Conservation (phyloP, 92 coral and sea anemone species). For the Palythoa grandis region DNA sequence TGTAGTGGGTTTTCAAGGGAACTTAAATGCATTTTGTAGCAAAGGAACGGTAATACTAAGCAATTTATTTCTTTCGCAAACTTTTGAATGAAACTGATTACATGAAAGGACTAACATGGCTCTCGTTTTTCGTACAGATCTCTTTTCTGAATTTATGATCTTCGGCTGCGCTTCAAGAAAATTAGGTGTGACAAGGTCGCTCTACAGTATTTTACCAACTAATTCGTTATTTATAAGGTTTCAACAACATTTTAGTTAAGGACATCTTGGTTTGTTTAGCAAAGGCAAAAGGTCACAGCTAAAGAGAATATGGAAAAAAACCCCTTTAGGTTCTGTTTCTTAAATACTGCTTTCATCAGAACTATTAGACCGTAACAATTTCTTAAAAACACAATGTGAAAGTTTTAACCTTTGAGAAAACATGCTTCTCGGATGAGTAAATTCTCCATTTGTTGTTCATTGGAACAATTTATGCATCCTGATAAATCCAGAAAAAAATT, state of each 20-base stretch:
- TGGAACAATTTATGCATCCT: not conserved
- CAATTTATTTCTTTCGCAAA: too few relatives aligned
- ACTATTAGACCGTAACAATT: not conserved
- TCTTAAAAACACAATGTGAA: not conserved
- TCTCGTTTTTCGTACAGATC: too few relatives aligned
- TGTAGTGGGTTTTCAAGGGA: too few relatives aligned
- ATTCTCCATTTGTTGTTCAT: not conserved
- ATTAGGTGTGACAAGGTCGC: not conserved
- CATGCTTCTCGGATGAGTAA: not conserved
- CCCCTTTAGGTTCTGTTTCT: not conserved
- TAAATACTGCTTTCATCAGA: not conserved
- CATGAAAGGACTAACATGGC: too few relatives aligned
- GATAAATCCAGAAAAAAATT: not conserved
- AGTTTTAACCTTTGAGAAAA: not conserved
- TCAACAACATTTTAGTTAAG: too few relatives aligned
- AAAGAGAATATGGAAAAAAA: not conserved
- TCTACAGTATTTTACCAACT: too few relatives aligned
- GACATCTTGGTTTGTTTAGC: not conserved
- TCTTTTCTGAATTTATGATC: too few relatives aligned
- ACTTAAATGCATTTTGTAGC: too few relatives aligned
- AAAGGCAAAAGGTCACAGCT: not conserved
- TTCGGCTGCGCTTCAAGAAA: too few relatives aligned
- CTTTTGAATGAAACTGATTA: too few relatives aligned
- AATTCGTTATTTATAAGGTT: too few relatives aligned
- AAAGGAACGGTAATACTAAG: too few relatives aligned